These are phyloP conservation scores for Myotis brandtii DNA, from an alignment of 2,113 vertebrate genomes.

Conservation along the genomic window DNA sequence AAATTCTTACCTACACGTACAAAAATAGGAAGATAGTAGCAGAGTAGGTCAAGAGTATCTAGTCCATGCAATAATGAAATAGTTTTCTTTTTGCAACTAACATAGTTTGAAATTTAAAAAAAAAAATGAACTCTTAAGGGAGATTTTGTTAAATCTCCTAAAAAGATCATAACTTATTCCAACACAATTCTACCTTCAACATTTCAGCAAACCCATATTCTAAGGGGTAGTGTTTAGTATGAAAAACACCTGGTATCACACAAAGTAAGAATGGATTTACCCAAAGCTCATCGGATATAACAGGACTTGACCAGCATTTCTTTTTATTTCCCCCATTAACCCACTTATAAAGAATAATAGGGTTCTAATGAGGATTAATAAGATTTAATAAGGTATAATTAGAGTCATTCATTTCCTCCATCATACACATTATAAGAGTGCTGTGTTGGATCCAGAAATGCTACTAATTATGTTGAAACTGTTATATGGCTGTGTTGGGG, in stretches of 20 bases:
- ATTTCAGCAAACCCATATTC: not conserved
- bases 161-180: not conserved
- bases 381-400: conserved; percentile 79
- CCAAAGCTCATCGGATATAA: not conserved
- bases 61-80: not conserved
- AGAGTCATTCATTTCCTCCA: conserved; percentile 72
- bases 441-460: conserved; percentile 64
- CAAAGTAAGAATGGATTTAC: not conserved
- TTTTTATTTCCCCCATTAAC: conserved; percentile 19
- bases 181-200: not conserved
- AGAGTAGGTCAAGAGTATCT: not conserved
- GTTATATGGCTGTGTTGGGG: conserved; percentile 20
- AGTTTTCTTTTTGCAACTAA: not conserved
- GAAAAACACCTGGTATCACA: not conserved
- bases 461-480: conserved; percentile 64
- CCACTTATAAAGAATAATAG: conserved; percentile 76
- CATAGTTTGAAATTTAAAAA: not conserved
- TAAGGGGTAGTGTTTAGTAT: not conserved
- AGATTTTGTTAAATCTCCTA: not conserved
- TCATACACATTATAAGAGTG: conserved; percentile 59
- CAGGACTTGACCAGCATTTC: conserved; percentile 54
- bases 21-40: not conserved
- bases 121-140: not conserved
- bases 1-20: not conserved
- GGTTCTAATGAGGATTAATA: conserved; percentile 79